phyloP scores from a whole-genome alignment of 1,140 invertebrate species.

The Drosophila erecta region DNA sequence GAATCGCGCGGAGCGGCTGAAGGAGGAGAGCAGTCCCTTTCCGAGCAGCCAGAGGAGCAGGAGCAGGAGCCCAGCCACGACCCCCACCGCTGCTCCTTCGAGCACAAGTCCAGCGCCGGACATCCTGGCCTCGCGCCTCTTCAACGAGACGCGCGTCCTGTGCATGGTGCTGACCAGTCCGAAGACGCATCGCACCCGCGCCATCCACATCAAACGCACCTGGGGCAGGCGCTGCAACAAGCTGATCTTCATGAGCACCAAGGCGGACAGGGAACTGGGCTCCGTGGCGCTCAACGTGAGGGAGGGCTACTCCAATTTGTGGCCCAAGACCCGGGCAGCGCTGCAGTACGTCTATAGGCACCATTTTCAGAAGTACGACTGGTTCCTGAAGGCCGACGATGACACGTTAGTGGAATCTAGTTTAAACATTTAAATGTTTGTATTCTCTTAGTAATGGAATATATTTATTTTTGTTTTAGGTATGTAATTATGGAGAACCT shows the following conservation, averaged over 20 bases:
- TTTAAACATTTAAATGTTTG: too few relatives aligned
- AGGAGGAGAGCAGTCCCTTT: background rate
- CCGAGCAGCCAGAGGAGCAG: background rate
- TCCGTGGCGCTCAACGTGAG: constrained; percentile 89
- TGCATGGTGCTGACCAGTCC: constrained; percentile 51
- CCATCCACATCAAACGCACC: constrained; percentile 90
- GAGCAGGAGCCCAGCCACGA: background rate
- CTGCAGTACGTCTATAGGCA: constrained; percentile 94
- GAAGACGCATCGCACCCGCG: constrained; percentile 2
- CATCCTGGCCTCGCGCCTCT: background rate
- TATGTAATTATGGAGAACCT: constrained; percentile 91
- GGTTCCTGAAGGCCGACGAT: constrained; percentile 97
- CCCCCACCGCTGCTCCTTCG: background rate
- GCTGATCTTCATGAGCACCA: constrained; percentile 94
- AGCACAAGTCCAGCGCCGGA: background rate
- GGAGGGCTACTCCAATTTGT: constrained; percentile 94
- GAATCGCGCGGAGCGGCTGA: background rate
- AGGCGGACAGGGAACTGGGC: constrained; percentile 87
- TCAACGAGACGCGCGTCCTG: constrained; percentile 40
- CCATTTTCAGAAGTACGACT: constrained; percentile 92
- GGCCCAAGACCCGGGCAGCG: constrained; percentile 96
- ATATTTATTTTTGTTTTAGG: constrained; percentile 9
- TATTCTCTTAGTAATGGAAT: too few relatives aligned
- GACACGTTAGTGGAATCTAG: constrained; percentile 92
- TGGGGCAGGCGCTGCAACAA: constrained; percentile 98